phyloP scores from a whole-genome alignment of 2,888 invertebrate genomes.

The Macaria notata region DNA sequence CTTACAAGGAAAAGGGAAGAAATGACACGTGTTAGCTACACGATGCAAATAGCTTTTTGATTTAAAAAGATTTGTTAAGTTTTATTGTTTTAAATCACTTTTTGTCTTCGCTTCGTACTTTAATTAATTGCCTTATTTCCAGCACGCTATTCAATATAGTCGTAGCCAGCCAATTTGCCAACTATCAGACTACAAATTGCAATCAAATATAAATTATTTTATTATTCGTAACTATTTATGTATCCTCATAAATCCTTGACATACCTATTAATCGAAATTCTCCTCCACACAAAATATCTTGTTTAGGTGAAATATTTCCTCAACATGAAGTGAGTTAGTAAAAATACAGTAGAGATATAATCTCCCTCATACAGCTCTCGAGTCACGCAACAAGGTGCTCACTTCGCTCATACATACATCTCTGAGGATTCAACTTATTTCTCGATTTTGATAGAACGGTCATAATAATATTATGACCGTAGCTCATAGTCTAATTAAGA shows the following conservation, averaged over 20 bases:
- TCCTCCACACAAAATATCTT: neutral
- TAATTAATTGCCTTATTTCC: neutral
- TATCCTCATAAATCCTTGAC: neutral
- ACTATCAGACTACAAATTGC: neutral
- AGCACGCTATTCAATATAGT: neutral
- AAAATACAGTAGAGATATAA: conserved; percentile 25
- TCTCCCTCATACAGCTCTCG: conserved; percentile 29
- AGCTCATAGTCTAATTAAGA: too few species aligned
- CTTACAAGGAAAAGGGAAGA: neutral
- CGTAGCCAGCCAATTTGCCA: neutral
- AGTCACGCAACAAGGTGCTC: conserved; percentile 27
- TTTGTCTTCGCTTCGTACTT: neutral
- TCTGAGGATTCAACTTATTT: conserved; percentile 9
- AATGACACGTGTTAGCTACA: conserved; percentile 3
- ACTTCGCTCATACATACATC: conserved; percentile 32
- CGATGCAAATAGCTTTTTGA: neutral
- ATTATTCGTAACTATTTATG: neutral
- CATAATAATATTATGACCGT: too few species aligned
- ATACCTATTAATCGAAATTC: conserved; percentile 1
- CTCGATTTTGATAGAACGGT: too few species aligned
- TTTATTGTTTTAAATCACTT: neutral
- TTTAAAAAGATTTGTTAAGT: neutral
- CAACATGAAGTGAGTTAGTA: conserved; percentile 25
- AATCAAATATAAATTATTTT: neutral
- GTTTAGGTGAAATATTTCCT: conserved; percentile 28